These are phyloP conservation scores for Sylvia atricapilla DNA, from an alignment of 2,113 vertebrate species.

Conservation along the genomic window DNA sequence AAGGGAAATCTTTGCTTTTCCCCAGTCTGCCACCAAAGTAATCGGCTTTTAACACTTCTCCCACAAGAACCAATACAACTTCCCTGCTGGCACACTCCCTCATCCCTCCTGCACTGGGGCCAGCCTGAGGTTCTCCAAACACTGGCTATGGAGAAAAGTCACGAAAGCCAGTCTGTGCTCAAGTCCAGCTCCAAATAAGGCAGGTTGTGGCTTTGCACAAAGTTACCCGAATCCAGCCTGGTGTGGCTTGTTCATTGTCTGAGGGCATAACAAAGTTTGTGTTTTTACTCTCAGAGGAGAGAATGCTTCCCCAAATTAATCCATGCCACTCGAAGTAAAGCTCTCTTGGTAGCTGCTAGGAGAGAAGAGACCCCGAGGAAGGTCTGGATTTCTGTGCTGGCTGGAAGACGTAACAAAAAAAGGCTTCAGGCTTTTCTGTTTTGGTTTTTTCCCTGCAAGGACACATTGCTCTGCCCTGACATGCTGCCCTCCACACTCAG, in stretches of 20 bases:
- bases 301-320: background rate
- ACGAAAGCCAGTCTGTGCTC: background rate
- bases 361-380: background rate
- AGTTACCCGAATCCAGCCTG: constrained; percentile 2
- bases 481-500: rapidly evolving
- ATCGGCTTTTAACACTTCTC: background rate
- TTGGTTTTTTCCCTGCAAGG: background rate
- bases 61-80: background rate
- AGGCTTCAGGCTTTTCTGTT: background rate
- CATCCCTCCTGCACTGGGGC: background rate
- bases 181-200: constrained; percentile 52
- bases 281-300: background rate
- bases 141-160: background rate
- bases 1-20: background rate
- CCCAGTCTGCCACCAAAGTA: background rate
- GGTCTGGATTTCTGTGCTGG: background rate
- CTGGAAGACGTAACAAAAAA: background rate
- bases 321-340: background rate
- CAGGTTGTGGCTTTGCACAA: background rate
- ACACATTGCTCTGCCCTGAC: background rate
- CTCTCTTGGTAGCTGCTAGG: background rate
- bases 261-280: background rate
- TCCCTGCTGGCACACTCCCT: rapidly evolving
- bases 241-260: background rate
- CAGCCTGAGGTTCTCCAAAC: background rate